Evolutionary conservation across 2,888 invertebrate species (phyloP), one percentile per base, ranked within the genome.

Genomic region (Leptarthrus brevirostris): DNA sequence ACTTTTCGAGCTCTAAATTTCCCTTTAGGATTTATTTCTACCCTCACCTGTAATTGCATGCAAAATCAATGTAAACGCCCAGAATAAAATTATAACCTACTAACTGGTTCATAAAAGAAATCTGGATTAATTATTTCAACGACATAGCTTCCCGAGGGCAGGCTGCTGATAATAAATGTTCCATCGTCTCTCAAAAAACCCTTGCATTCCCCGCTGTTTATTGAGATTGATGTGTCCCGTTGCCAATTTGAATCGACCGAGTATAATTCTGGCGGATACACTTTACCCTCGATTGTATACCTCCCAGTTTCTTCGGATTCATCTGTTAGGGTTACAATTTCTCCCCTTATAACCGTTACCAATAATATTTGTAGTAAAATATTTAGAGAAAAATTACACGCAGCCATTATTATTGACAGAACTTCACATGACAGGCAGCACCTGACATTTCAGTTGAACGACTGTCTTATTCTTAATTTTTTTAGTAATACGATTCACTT

Each of bases 21-120:
- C 44, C 99, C 99, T 85, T 97, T 98, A 0, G 95, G 93, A 83
- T 96, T 98, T 76, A 99, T 97, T 86, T 99, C 99, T 1, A 99
- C 97, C 76, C 99, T 88, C 10, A 84, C 77, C 74, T 82, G 58
- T 4, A 76, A n/a, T 52, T 72, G 54, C 4, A 47, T 40, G 14
- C 3, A 20, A 72, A 34, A 18, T 40, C n/a, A 70, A 12, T 26
- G 58, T 24, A 47, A 1, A 22, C 69, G 18, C 52, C 10, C 26
- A 24, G 20, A 14, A 26, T 18, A 36, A 22, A 2, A 2, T 12
- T 24, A 5, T 22, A n/a, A 72, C 1, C 6, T 12, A 77, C 80
- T 79, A 4, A 95, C 91, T 18, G 97, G 94, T 83, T 99, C 98
- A 83, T 97, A 99, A 77, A 93, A 89, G 81, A 91, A 96, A 81